Conservation (phyloP, 1,140 invertebrate genomes). For the Drosophila lacertosa region DNA sequence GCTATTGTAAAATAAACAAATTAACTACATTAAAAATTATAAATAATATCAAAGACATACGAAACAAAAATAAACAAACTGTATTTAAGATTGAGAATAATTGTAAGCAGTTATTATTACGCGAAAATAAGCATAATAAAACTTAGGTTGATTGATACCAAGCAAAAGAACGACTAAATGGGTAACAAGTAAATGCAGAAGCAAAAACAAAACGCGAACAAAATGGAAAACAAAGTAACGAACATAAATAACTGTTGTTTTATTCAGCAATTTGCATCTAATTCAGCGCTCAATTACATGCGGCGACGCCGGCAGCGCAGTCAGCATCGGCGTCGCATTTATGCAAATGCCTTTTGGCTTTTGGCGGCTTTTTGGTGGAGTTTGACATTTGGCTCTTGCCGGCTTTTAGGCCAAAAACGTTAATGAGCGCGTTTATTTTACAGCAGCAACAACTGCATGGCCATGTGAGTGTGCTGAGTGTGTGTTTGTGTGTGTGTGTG, state of each 20-base stretch:
- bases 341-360: slow-evolving; percentile 60
- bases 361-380: slow-evolving; percentile 51
- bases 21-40: slow-evolving; percentile 37
- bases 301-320: slow-evolving; percentile 18
- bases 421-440: slow-evolving; percentile 71
- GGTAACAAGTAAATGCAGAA: slow-evolving; percentile 9
- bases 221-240: slow-evolving; percentile 66
- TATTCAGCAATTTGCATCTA: slow-evolving; percentile 79
- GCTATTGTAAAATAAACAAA: slow-evolving; percentile 75
- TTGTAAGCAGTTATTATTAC: slow-evolving; percentile 76
- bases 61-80: slow-evolving; percentile 33
- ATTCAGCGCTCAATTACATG: slow-evolving; percentile 74
- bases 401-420: slow-evolving; percentile 51
- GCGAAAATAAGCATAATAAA: slow-evolving; percentile 78
- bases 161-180: background rate
- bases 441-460: slow-evolving; percentile 26
- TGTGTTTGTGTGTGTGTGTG: slow-evolving; percentile 19
- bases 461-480: slow-evolving; percentile 9
- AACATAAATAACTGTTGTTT: slow-evolving; percentile 80
- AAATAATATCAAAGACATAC: slow-evolving; percentile 45
- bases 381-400: slow-evolving; percentile 69
- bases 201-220: slow-evolving; percentile 40
- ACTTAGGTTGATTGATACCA: slow-evolving; percentile 70
- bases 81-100: slow-evolving; percentile 67
- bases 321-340: slow-evolving; percentile 21